phyloP scores from a whole-genome alignment of 2,888 invertebrate genomes.

The Deroplatys truncata region DNA sequence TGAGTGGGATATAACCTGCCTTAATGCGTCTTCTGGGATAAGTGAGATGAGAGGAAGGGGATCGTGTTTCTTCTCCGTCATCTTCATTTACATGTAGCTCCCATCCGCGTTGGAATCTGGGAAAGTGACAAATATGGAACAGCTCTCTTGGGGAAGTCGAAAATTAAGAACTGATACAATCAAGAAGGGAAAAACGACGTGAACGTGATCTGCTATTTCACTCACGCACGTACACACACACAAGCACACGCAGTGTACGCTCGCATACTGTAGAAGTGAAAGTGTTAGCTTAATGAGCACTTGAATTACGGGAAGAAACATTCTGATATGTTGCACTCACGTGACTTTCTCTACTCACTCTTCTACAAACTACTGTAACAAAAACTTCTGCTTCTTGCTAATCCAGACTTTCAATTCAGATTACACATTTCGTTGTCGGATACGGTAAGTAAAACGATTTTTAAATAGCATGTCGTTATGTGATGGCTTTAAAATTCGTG shows the following conservation, averaged over 20 bases:
- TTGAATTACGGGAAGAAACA: no score
- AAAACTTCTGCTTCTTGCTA: no score
- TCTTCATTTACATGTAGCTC: not conserved
- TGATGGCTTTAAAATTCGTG: no score
- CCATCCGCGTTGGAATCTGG: not conserved
- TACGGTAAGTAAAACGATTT: no score
- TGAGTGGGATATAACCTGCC: not conserved
- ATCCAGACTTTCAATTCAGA: no score
- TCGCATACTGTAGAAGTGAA: not conserved
- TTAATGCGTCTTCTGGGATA: not conserved
- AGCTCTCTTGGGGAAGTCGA: not conserved
- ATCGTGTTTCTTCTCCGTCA: not conserved
- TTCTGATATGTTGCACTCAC: no score
- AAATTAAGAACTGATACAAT: constrained; percentile 1
- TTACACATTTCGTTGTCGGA: no score
- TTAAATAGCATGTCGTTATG: no score
- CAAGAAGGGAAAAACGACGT: not conserved
- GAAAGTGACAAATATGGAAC: constrained; percentile 12
- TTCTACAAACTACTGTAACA: no score
- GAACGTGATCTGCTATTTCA: not conserved
- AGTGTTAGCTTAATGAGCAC: not conserved
- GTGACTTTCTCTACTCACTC: no score
- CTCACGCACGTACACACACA: not conserved
- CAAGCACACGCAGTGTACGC: no score
- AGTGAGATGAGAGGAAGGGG: no score